These are phyloP conservation scores for Melanostoma scalare DNA, from an alignment of 2,888 invertebrate species.

Conservation along the genomic window DNA sequence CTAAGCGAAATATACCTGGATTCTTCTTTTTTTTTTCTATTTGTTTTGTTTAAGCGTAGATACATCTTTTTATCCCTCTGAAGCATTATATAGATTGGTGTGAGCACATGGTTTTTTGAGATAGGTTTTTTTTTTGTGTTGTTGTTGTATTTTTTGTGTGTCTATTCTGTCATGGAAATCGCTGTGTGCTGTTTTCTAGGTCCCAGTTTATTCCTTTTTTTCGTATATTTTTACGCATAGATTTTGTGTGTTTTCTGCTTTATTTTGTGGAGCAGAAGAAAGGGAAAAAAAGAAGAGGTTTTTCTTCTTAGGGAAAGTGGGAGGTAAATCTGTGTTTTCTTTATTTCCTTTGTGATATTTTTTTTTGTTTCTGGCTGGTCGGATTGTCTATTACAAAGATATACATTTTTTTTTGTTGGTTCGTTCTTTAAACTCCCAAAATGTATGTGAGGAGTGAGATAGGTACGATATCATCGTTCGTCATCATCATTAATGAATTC, in stretches of 20 bases:
- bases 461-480: conserved; percentile 37
- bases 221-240: conserved; percentile 26
- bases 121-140: conserved; percentile 37
- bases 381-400: conserved; percentile 58
- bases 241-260: conserved; percentile 17
- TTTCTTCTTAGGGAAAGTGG: background rate
- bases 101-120: conserved; percentile 53
- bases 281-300: no score
- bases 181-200: conserved; percentile 46
- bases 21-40: conserved; percentile 16
- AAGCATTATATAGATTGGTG: conserved; percentile 55
- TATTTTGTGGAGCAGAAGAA: background rate
- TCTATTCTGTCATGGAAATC: conserved; percentile 1
- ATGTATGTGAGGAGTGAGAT: background rate
- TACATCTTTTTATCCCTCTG: conserved; percentile 38
- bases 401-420: conserved; percentile 1
- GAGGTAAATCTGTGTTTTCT: conserved; percentile 6
- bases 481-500: conserved; percentile 69
- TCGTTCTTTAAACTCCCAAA: conserved; percentile 11
- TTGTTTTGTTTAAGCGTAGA: background rate
- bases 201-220: conserved; percentile 57
- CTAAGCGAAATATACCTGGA: conserved; percentile 39
- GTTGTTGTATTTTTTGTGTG: no score
- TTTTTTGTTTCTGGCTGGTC: conserved; percentile 35
- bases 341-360: conserved; percentile 32